A percentile compares a stretch with the other conserved stretches of the same genome.
These are phyloP conservation scores for Stenodema calcarata DNA, from an alignment of 2,888 invertebrate species.

Conservation along the genomic window DNA sequence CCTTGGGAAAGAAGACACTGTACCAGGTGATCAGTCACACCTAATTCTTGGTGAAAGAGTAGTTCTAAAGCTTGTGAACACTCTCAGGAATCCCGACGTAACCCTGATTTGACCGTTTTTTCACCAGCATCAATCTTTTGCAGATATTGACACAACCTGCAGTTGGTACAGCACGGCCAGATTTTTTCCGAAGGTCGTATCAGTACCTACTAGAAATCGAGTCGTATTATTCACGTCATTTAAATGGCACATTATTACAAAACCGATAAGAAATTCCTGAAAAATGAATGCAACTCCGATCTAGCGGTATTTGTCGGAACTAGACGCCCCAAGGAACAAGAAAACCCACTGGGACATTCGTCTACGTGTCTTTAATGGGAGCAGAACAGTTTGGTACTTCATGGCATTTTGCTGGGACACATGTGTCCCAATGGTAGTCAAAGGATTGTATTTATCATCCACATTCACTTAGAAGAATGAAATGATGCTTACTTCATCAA, in stretches of 20 bases:
- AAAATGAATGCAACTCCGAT: constrained; percentile 18
- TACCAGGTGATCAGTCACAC: neutral
- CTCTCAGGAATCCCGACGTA: constrained; percentile 52
- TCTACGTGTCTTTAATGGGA: too few relatives aligned
- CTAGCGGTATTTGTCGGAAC: constrained; percentile 33
- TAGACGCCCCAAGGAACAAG: constrained; percentile 19
- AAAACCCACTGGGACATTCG: neutral
- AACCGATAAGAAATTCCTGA: neutral
- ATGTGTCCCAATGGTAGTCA: too few relatives aligned
- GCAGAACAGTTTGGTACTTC: too few relatives aligned
- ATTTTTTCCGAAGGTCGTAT: constrained; percentile 25
- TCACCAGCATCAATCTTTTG: constrained; percentile 54
- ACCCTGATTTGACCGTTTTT: constrained; percentile 52
- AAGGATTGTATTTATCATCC: too few relatives aligned
- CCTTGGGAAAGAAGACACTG: constrained; percentile 46
- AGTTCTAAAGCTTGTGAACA: constrained; percentile 54
- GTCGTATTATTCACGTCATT: neutral
- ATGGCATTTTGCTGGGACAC: too few relatives aligned
- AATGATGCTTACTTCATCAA: too few relatives aligned
- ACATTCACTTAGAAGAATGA: too few relatives aligned
- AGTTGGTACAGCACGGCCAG: constrained; percentile 50
- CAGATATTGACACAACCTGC: constrained; percentile 52
- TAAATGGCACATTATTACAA: constrained; percentile 20
- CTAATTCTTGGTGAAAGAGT: constrained; percentile 55
- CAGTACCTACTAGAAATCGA: neutral